Conservation (phyloP, 2,888 invertebrate species). For the Diaphora mendica region DNA sequence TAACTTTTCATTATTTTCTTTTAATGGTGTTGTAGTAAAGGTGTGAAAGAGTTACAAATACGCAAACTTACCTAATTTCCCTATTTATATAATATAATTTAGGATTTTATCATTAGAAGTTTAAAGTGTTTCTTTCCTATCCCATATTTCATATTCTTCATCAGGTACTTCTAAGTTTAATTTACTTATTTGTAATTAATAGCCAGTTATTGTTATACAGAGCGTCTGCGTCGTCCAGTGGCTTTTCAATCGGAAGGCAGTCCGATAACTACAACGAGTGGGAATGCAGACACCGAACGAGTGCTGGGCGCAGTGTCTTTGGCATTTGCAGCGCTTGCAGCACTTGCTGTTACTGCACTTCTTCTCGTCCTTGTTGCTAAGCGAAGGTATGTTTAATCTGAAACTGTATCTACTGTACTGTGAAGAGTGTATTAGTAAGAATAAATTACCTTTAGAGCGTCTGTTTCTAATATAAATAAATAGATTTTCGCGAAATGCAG, state of each 20-base stretch:
- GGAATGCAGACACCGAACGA: slow-evolving; percentile 70
- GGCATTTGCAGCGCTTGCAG: slow-evolving; percentile 80
- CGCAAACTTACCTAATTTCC: no score
- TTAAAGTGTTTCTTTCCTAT: no score
- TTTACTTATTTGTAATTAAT: neutral
- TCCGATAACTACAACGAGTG: slow-evolving; percentile 53
- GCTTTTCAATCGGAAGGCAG: slow-evolving; percentile 77
- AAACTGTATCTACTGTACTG: no score
- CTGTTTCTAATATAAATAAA: neutral
- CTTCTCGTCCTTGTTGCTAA: slow-evolving; percentile 75
- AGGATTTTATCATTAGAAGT: no score
- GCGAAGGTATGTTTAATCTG: slow-evolving; percentile 64
- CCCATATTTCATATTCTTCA: neutral
- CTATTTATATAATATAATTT: no score
- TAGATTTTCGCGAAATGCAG: no score
- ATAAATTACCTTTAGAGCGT: neutral
- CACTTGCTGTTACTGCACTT: slow-evolving; percentile 77
- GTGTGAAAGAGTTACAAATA: no score
- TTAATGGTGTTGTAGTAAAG: no score
- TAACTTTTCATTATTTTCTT: no score
- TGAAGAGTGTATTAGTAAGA: neutral
- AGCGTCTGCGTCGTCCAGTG: slow-evolving; percentile 78
- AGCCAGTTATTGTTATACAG: slow-evolving; percentile 49
- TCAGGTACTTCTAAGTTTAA: neutral
- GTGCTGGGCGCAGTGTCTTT: slow-evolving; percentile 80